phyloP scores from a whole-genome alignment of 2,797 vertebrate species.

The Sternotherus odoratus region DNA sequence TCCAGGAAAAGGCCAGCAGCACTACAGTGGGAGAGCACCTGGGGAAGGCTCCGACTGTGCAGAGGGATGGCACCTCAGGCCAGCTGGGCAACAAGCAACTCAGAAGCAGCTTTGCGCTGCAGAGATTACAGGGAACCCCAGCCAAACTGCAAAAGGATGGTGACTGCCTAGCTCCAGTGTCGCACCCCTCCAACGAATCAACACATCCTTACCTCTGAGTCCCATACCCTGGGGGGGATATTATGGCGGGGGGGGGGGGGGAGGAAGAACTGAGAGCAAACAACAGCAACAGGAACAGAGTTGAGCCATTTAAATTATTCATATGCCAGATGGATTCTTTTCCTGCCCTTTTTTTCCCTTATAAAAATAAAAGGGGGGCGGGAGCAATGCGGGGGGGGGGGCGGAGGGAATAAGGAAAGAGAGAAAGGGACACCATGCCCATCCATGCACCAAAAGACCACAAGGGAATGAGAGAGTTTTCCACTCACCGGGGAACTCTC shows the following conservation, averaged over 20 bases:
- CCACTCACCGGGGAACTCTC: slow-evolving; percentile 45
- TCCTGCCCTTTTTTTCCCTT: slow-evolving; percentile 86
- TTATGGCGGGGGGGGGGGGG: slow-evolving; percentile 80
- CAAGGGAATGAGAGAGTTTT: slow-evolving; percentile 23
- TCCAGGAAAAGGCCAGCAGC: accelerated
- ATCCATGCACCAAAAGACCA: slow-evolving; percentile 10
- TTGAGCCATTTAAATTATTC: slow-evolving; percentile 99
- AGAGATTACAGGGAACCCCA: not conserved
- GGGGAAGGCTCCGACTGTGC: not conserved
- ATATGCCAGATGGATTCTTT: slow-evolving; percentile 98
- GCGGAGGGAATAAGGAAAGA: slow-evolving; percentile 62
- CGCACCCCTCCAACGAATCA: slow-evolving; percentile 35
- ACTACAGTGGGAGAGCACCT: accelerated
- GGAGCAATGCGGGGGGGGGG: slow-evolving; percentile 42
- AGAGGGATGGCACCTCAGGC: accelerated
- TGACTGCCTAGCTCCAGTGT: not conserved
- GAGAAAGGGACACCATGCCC: slow-evolving; percentile 51
- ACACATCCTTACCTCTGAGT: slow-evolving; percentile 81
- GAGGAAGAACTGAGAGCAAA: slow-evolving; percentile 87
- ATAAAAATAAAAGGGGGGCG: slow-evolving; percentile 72
- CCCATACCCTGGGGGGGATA: slow-evolving; percentile 83
- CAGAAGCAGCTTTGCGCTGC: not conserved
- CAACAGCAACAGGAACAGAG: slow-evolving; percentile 98
- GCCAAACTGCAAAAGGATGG: not conserved
- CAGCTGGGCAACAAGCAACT: not conserved